Conservation (phyloP, 2,113 vertebrate species). For the Stigmatopora nigra region DNA sequence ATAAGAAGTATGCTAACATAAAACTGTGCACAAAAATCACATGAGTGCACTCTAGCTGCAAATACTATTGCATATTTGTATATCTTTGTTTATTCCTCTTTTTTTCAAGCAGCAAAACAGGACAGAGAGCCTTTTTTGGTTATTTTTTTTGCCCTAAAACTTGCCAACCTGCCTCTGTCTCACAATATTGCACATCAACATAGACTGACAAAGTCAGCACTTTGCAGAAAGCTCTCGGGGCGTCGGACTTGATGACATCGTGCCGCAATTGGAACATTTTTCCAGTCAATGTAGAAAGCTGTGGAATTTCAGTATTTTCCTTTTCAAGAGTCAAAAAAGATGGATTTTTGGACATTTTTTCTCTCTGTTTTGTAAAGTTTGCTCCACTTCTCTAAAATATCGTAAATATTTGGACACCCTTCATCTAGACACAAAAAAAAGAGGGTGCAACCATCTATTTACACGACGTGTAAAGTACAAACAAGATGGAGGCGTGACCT, state of each 20-base stretch:
- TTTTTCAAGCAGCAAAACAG: neutral
- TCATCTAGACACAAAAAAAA: no score
- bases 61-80: neutral
- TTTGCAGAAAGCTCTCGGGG: neutral
- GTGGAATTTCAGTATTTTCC: no score
- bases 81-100: neutral
- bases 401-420: no score
- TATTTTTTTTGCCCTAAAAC: neutral
- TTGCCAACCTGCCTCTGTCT: neutral
- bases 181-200: neutral
- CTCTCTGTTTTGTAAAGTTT: no score
- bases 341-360: no score
- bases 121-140: neutral
- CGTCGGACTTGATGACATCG: neutral
- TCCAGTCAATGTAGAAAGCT: no score
- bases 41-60: neutral
- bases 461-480: neutral
- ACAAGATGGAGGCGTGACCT: conserved; percentile 32
- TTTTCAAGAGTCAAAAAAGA: no score
- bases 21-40: neutral
- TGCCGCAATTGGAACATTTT: neutral
- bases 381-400: no score
- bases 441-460: no score
- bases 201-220: neutral
- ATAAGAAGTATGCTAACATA: neutral